Base-by-base conservation (phyloP, 2,797 vertebrate species). In the Argyrosomus regius region DNA sequence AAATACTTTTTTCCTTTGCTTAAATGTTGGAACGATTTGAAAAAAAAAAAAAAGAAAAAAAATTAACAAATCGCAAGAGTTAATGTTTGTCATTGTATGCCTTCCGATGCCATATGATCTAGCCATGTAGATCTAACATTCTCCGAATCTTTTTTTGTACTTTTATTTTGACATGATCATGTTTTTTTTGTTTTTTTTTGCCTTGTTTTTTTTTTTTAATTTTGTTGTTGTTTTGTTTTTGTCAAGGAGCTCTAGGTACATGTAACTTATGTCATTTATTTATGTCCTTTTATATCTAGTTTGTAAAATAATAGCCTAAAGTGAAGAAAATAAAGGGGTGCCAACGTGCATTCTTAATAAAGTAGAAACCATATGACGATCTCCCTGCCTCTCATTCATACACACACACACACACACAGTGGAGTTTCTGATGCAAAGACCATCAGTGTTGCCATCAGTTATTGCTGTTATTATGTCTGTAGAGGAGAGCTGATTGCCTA, bases 281-380 rank as follows among this genome's bases (percentile, higher is more conserved):
- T 99, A 99, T 99, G 97, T 96, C 97, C 97, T 99, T 99, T 99
- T 99, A 97, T 98, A 99, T 97, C 96, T 99, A 99, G 97, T 99
- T 99, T 99, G 96, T 98, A 98, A 98, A 98, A 98, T 99, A 90
- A 92, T 92, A 95, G 89, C 91, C 89, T 93, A 91, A 94, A 93
- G 91, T 92, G 85, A 94, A 91, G 86, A 92, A 91, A 94, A 88
- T 93, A 86, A 87, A 90, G 85, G 93, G 81, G 83, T 94, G 94
- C 93, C 87, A 81, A 84, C 83, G 90, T 96, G 97, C 97, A 97
- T 97, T 97, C 96, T 97, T 96, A 98, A 97, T 97, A 98, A 98
- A 98, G 97, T 98, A 98, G 97, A 97, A 97, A 96, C 94, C 88
- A 92, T 95, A 95, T 86, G 94, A 96, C 1, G 17, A 59, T 74